These are phyloP conservation scores for Pangasius larnaudii DNA, from an alignment of 2,797 vertebrate species.

Conservation along the genomic window DNA sequence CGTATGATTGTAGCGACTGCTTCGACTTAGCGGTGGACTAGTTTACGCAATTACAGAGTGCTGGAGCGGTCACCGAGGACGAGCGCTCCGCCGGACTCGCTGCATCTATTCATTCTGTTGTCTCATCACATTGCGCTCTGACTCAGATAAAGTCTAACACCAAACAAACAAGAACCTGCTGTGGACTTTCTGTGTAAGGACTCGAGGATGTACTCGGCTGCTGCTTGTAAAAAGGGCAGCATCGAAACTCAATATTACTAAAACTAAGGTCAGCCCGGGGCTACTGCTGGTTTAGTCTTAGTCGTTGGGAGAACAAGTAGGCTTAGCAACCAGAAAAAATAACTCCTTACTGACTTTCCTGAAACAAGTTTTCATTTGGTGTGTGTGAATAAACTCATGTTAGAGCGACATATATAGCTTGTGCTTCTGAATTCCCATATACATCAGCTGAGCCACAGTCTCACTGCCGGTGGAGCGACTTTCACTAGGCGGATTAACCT, in stretches of 20 bases:
- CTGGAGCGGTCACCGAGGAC: conserved; percentile 3
- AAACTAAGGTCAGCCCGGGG: not conserved
- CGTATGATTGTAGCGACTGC: not conserved
- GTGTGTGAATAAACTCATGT: not conserved
- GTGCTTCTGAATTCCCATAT: not conserved
- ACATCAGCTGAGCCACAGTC: not conserved
- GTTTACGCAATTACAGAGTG: conserved; percentile 18
- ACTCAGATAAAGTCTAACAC: conserved; percentile 8
- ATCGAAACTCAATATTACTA: not conserved
- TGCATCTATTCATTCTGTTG: conserved; percentile 13
- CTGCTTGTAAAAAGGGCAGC: not conserved
- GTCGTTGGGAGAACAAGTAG: not conserved
- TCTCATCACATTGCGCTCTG: conserved; percentile 18
- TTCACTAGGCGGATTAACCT: not conserved
- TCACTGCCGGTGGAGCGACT: not conserved
- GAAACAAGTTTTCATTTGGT: not conserved
- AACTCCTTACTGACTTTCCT: not conserved
- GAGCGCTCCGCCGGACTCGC: not conserved
- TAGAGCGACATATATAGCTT: not conserved
- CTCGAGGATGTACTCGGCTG: not conserved
- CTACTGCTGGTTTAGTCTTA: not conserved
- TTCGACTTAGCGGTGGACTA: conserved; percentile 4
- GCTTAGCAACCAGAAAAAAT: not conserved
- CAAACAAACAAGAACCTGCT: not conserved
- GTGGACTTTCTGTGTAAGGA: not conserved